A percentile compares a stretch with the other conserved stretches of the same genome.
These are phyloP conservation scores for Bagarius yarrelli DNA, from an alignment of 2,113 vertebrate genomes.

Conservation along the genomic window DNA sequence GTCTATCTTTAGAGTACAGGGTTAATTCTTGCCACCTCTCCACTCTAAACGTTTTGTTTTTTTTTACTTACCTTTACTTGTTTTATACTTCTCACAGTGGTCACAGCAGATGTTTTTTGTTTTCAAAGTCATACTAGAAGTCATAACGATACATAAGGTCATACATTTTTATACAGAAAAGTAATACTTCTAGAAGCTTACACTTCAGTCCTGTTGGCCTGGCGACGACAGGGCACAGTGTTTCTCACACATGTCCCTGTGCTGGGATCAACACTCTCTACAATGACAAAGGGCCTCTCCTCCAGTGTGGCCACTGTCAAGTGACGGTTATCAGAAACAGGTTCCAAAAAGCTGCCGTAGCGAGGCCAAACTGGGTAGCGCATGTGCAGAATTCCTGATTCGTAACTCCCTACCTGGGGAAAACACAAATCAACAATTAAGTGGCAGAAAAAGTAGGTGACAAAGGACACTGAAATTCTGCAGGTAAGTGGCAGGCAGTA, in stretches of 20 bases:
- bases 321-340: constrained; percentile 86
- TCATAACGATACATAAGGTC: background rate
- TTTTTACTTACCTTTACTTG: background rate
- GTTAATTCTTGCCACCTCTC: background rate
- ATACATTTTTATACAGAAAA: background rate
- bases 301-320: constrained; percentile 94
- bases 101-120: background rate
- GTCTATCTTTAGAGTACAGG: background rate
- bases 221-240: constrained; percentile 93
- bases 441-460: background rate
- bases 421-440: background rate
- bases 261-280: constrained; percentile 88
- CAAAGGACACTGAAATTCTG: constrained; percentile 1
- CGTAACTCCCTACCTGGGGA: constrained; percentile 87
- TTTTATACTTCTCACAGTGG: background rate
- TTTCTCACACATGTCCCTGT: constrained; percentile 93
- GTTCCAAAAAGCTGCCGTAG: constrained; percentile 87
- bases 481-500: constrained; percentile 24
- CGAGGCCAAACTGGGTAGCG: constrained; percentile 97
- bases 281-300: constrained; percentile 95
- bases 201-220: constrained; percentile 86
- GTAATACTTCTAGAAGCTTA: constrained; percentile 53
- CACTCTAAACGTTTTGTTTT: background rate
- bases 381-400: constrained; percentile 87
- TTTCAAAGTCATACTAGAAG: constrained; percentile 3